Base-by-base conservation (phyloP, 2,113 vertebrate species). In the Pagrus major region DNA sequence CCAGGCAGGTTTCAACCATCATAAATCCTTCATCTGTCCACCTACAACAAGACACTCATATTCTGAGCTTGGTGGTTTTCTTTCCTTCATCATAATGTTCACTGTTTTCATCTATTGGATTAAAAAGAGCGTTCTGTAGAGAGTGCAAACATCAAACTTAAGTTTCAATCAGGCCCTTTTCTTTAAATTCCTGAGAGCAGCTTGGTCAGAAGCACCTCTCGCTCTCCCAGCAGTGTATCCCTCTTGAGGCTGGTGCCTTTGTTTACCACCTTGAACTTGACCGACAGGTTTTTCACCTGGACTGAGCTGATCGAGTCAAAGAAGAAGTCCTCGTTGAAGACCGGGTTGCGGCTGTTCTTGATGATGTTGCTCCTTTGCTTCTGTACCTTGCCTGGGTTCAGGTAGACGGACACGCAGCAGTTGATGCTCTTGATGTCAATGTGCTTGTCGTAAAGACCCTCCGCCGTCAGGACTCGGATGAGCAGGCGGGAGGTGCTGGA, bases 311-410 rank as follows among this genome's bases (percentile, higher is more conserved):
- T 91, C 2, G 96, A 95, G 1, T 99, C 98, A 11, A 99, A 99
- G 94, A 99, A 99, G 93, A 99, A 99, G 91, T 99, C 98, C 92
- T 99, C 98, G 0, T 99, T 99, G 95, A 99, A 99, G 86, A 97
- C 66, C 0, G 98, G 98, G 87, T 97, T 97, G 84, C 97, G 96
- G 94, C 97, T 99, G 93, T 97, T 97, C 94, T 98, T 99, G 92
- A 99, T 94, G 23, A 99, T 97, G 92, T 97, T 98, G 96, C 98
- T 99, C 58, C 97, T 93, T 77, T 99, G 98, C 81, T 98, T 99
- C 94, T 99, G 98, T 84, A 97, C 91, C 95, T 99, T 99, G 3
- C 98, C 98, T 0, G 98, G 98, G 82, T 97, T 97, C 86, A 99
- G 94, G 89, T 96, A 98, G 56, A 99, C 94, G 0, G 96, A 94